phyloP scores from a whole-genome alignment of 2,113 vertebrate genomes.

The Rhinolophus sinicus region DNA sequence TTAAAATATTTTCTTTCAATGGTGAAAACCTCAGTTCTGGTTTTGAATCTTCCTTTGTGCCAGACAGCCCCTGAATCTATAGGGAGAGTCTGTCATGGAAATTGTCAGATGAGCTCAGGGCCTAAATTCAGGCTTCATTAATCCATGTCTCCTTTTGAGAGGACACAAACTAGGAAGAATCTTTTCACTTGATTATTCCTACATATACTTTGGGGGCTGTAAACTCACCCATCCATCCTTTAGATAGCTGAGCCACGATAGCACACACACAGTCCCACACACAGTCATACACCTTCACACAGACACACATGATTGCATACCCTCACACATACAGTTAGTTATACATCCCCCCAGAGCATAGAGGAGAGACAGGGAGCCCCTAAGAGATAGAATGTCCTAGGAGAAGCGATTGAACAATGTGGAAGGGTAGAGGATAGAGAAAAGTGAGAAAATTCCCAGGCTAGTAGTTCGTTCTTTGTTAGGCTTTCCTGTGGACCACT shows the following conservation, averaged over 20 bases:
- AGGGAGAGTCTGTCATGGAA: neutral
- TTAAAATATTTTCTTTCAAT: constrained; percentile 49
- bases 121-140: constrained; percentile 37
- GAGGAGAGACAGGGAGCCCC: neutral
- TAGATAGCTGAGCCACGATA: neutral
- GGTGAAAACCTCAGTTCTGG: neutral
- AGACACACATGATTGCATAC: neutral
- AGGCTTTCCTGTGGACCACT: neutral
- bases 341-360: neutral
- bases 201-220: neutral
- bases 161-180: neutral
- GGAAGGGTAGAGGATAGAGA: neutral
- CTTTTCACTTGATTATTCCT: neutral
- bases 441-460: neutral
- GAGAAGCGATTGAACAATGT: neutral
- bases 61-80: neutral
- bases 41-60: constrained; percentile 38
- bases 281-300: neutral
- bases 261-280: neutral
- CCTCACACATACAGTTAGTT: neutral
- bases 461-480: neutral
- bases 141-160: constrained; percentile 19
- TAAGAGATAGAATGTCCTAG: neutral
- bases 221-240: neutral
- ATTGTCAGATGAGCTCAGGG: constrained; percentile 12